Percentiles rank a stretch among this genome's conserved stretches.
Evolutionary conservation across 2,888 invertebrate species (phyloP).

Genomic region (Junonia oenone): DNA sequence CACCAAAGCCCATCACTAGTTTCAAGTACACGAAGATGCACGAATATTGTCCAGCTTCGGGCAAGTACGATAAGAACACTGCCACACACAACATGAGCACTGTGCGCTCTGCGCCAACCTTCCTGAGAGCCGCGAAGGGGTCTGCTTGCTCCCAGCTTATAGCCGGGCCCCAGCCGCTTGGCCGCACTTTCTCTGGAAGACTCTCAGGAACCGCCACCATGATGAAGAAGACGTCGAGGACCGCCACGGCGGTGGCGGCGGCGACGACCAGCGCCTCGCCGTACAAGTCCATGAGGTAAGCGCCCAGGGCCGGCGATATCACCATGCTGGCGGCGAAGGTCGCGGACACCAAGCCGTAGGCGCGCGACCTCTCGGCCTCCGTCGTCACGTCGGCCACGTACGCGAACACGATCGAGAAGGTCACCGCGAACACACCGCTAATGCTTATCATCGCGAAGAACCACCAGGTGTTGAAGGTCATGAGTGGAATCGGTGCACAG

Average conservation of each 20-base stretch:
- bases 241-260: slow-evolving; percentile 95
- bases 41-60: slow-evolving; percentile 99
- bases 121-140: slow-evolving; percentile 94
- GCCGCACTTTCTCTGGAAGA: slow-evolving; percentile 92
- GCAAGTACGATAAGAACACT: slow-evolving; percentile 97
- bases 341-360: slow-evolving; percentile 98
- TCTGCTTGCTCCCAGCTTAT: slow-evolving; percentile 99
- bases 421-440: slow-evolving; percentile 98
- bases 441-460: slow-evolving; percentile 99
- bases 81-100: slow-evolving; percentile 98
- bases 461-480: slow-evolving; percentile 99
- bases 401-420: slow-evolving; percentile 99
- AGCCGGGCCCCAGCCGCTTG: slow-evolving; percentile 90
- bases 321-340: slow-evolving; percentile 99
- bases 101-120: slow-evolving; percentile 96
- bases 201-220: slow-evolving; percentile 99
- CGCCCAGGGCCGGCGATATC: slow-evolving; percentile 97
- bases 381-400: slow-evolving; percentile 99
- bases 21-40: slow-evolving; percentile 99
- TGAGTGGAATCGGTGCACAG: slow-evolving; percentile 98
- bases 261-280: slow-evolving; percentile 93
- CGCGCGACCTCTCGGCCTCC: slow-evolving; percentile 95
- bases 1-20: slow-evolving; percentile 97
- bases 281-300: slow-evolving; percentile 91
- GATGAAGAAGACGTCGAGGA: slow-evolving; percentile 98